These are phyloP conservation scores for Lophochroa leadbeateri DNA, from an alignment of 2,113 vertebrate genomes.

Conservation along the genomic window DNA sequence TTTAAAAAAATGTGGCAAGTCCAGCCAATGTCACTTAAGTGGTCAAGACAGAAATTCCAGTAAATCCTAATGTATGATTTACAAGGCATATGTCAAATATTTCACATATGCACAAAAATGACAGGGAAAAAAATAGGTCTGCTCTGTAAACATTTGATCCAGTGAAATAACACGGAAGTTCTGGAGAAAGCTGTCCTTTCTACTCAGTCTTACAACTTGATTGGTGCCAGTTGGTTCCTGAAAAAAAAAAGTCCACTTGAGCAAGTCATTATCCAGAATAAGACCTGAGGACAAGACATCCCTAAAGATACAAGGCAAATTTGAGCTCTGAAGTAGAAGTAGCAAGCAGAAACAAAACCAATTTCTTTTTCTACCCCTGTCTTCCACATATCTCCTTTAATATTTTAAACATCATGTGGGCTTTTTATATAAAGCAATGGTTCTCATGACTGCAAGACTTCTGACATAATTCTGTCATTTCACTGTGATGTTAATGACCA, in stretches of 20 bases:
- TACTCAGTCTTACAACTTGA: background rate
- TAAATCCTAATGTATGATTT: background rate
- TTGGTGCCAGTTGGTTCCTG: background rate
- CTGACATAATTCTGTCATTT: background rate
- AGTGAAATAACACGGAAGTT: background rate
- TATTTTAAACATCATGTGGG: background rate
- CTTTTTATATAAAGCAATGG: background rate
- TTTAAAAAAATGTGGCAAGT: background rate
- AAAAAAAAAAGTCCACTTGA: background rate
- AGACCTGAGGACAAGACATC: background rate
- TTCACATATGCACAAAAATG: background rate
- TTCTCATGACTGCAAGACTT: background rate
- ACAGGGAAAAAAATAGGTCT: background rate
- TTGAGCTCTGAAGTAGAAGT: background rate
- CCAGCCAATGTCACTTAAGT: background rate
- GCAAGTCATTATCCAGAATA: background rate
- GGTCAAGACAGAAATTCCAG: background rate
- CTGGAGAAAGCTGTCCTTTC: background rate
- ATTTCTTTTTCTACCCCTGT: background rate
- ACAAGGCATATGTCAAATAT: background rate
- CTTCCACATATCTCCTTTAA: background rate
- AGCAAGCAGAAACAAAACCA: background rate
- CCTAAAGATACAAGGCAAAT: background rate
- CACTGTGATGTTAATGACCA: background rate
- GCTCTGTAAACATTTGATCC: background rate